phyloP scores from a whole-genome alignment of 2,113 vertebrate genomes.

The Odontophorus gujanensis region DNA sequence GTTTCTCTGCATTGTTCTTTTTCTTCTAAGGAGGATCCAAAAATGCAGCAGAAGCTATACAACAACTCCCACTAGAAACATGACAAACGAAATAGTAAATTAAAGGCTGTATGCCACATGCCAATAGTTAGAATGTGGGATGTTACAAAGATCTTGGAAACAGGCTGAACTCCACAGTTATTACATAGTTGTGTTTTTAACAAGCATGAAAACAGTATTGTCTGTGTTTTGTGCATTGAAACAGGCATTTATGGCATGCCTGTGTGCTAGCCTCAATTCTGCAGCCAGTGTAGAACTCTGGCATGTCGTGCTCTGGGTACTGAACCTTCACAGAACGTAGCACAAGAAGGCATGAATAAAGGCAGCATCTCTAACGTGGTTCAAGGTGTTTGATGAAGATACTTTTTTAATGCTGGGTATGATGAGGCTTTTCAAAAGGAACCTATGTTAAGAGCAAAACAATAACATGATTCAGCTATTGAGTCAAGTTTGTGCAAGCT shows the following conservation, averaged over 20 bases:
- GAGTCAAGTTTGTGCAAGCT: neutral
- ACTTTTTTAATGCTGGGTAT: neutral
- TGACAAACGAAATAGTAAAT: neutral
- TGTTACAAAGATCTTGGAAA: conserved; percentile 10
- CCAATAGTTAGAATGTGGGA: neutral
- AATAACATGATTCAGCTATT: neutral
- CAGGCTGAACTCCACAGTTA: neutral
- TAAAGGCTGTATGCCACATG: neutral
- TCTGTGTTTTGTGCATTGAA: neutral
- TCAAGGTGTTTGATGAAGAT: neutral
- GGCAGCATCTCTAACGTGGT: neutral
- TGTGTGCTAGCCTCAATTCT: neutral
- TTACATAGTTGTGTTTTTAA: neutral
- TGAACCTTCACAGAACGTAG: neutral
- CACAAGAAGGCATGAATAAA: neutral
- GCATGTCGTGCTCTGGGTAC: neutral
- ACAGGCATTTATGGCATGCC: neutral
- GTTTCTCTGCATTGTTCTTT: neutral
- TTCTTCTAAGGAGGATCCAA: conserved; percentile 25
- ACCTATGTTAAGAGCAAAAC: neutral
- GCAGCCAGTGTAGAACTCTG: neutral
- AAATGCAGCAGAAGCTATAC: neutral
- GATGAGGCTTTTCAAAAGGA: neutral
- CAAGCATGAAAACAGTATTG: neutral
- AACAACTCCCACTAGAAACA: neutral